Evolutionary conservation across 2,113 vertebrate species (phyloP), one percentile per base, ranked within the genome.

Genomic region (Epinephelus cyanopodus): DNA sequence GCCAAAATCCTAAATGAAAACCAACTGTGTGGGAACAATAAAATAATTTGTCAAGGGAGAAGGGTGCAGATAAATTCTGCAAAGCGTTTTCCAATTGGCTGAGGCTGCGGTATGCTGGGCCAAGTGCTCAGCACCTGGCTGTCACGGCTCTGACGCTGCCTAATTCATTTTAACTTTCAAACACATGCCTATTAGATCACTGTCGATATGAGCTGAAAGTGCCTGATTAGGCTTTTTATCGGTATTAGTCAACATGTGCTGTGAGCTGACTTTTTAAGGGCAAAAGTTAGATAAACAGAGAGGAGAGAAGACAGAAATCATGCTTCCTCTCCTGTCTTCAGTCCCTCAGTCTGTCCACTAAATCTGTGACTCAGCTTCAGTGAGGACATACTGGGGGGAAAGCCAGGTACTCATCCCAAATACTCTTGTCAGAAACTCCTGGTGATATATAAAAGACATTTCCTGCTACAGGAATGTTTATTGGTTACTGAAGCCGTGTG

Each of bases 31-130:
- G 91, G 92, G 92, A 94, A 94, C 93, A 93, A 95, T 94, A 94
- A 95, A 96, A 96, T 88, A 5, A 95, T 95, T 95, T 96, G 95
- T 95, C 93, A 86, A 85, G 94, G 91, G 94, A 95, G 89, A 93
- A 87, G 84, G 90, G 88, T 91, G 93, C 90, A 95, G 92, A 94
- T 95, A 94, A 95, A 95, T 95, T 94, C 93, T 87, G 92, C 42
- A 92, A 94, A 85, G 89, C 89, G 89, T 95, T 93, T 94, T 95
- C 93, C 94, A 92, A 88, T 87, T 95, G 95, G 92, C 92, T 90
- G 79, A 68, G 68, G 87, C 84, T 79, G 33, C 68, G 33, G 81
- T 23, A 74, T 72, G 3, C 81, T 50, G 52, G 77, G 91, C 93
- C 93, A 95, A 94, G 90, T 88, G 83, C 78, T 93, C 89, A 93